Base-by-base conservation (phyloP, 2,888 invertebrate genomes). In the Archaeoteleia sp. region DNA sequence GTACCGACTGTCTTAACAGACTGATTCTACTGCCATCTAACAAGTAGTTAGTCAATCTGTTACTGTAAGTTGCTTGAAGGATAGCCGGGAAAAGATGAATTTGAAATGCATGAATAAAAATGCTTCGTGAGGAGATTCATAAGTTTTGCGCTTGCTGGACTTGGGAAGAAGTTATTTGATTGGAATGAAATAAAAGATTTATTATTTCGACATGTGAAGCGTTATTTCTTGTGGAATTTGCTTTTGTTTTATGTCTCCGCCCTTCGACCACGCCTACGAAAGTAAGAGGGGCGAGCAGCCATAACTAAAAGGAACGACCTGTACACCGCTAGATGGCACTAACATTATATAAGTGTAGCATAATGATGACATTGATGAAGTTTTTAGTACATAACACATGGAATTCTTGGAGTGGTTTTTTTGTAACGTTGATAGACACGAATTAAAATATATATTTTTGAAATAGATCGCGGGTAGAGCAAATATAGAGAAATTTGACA, bases 321-420 rank as follows among this genome's bases (percentile, higher is more conserved):
- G 78, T 74, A 78, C 72, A 73, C 80, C 82, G 81, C 77, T 81
- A 85, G 86, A 85, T 85, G 82, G 82, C 84, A 80, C 77, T 79
- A 77, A 77, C 73, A 76, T 76, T 77, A 70, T 62, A 67, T 62
- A 68, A 69, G 67, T 43, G 43, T 15, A 23, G 13, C 34, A 9
- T 8, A 42, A 29, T 20, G 20, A 20, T 20, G 9, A n/a, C 37
- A 62, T 42, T 34, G 23, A 35, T 29, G 17, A 4, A 14, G 25
- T 29, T 54, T 27, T 39, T n/a, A n/a, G n/a, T n/a, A n/a, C n/a
- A n/a, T n/a, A n/a, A n/a, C n/a, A n/a, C n/a, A n/a, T n/a, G n/a
- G n/a, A n/a, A n/a, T n/a, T n/a, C n/a, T n/a, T n/a, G n/a, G n/a
- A n/a, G n/a, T n/a, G n/a, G n/a, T n/a, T n/a, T n/a, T n/a, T n/a